phyloP scores from a whole-genome alignment of 2,888 invertebrate species.

The Pandemis heparana region DNA sequence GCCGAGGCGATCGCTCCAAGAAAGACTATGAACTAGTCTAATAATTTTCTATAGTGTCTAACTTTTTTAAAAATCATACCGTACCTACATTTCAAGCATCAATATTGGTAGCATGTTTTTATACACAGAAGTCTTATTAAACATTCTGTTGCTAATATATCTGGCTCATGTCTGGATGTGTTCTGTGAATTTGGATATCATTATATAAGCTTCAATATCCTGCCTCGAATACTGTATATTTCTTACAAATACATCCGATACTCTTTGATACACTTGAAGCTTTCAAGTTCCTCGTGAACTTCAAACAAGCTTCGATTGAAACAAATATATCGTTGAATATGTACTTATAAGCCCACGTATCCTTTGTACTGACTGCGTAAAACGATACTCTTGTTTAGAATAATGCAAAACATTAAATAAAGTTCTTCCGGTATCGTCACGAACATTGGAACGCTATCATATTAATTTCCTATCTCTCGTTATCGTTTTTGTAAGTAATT shows the following conservation, averaged over 20 bases:
- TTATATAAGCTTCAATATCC: neutral
- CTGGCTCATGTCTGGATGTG: neutral
- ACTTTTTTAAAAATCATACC: too few relatives aligned
- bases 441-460: too few relatives aligned
- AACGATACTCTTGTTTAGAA: neutral
- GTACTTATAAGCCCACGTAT: slow-evolving; percentile 1
- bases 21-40: too few relatives aligned
- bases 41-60: too few relatives aligned
- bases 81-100: neutral
- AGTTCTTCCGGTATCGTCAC: too few relatives aligned
- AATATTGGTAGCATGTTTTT: neutral
- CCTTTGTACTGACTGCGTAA: slow-evolving; percentile 2
- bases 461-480: too few relatives aligned
- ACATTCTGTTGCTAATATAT: neutral
- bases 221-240: neutral
- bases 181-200: neutral
- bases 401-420: too few relatives aligned
- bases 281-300: neutral
- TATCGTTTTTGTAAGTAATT: too few relatives aligned
- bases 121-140: neutral
- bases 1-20: too few relatives aligned
- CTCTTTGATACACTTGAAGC: neutral
- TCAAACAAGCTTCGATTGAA: slow-evolving; percentile 7
- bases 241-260: neutral
- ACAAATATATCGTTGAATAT: slow-evolving; percentile 15